Percentiles rank a stretch among this genome's conserved stretches.
Evolutionary conservation across 2,888 invertebrate species (phyloP).

Genomic region (Sceliomorpha sp.): DNA sequence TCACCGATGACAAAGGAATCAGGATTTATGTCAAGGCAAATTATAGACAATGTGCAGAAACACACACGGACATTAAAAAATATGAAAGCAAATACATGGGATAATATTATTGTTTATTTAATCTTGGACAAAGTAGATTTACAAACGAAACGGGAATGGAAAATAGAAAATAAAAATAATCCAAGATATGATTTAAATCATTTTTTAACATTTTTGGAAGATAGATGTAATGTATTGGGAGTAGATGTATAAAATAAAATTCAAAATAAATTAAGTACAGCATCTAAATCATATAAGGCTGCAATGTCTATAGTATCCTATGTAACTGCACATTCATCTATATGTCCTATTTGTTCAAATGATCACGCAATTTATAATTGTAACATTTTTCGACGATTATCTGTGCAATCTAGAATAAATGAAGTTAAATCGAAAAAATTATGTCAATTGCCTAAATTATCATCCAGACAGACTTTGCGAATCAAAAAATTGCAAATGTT

Average conservation of each 20-base stretch:
- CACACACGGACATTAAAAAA: too few species aligned
- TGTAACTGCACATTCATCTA: background rate
- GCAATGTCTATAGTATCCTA: background rate
- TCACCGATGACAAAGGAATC: too few species aligned
- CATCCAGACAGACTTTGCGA: slow-evolving; percentile 9
- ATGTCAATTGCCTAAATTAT: slow-evolving; percentile 4
- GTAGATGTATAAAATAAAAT: background rate
- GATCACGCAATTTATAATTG: slow-evolving; percentile 9
- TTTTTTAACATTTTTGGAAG: background rate
- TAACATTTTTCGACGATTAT: slow-evolving; percentile 6
- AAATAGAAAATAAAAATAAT: background rate
- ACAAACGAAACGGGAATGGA: slow-evolving; percentile 1
- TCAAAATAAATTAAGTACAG: background rate
- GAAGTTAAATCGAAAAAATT: background rate
- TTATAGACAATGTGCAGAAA: too few species aligned
- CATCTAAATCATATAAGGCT: too few species aligned
- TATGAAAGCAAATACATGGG: too few species aligned
- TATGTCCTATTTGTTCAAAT: background rate
- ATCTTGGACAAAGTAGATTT: background rate
- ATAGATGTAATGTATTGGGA: background rate
- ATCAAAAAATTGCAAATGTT: slow-evolving; percentile 1
- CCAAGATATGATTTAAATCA: background rate
- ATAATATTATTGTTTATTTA: background rate
- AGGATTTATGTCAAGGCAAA: too few species aligned
- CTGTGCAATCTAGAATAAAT: slow-evolving; percentile 2